These are phyloP conservation scores for Thripadectes ignobilis DNA, from an alignment of 2,797 vertebrate species.

Conservation along the genomic window DNA sequence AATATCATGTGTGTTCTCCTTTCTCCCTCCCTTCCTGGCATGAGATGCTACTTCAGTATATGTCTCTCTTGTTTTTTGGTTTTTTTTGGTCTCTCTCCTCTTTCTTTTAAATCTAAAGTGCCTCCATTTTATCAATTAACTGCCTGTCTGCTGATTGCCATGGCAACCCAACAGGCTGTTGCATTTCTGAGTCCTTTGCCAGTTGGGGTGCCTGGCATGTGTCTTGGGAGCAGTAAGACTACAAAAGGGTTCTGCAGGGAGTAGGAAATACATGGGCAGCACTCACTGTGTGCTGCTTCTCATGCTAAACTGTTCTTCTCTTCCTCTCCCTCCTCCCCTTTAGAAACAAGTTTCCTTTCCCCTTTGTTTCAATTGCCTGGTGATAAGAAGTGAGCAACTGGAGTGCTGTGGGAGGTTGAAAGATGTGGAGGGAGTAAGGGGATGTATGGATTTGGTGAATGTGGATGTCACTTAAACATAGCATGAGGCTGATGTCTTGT, in stretches of 20 bases:
- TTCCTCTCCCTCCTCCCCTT: background rate
- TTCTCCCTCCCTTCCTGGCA: background rate
- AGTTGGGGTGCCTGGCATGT: constrained; percentile 41
- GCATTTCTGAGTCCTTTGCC: constrained; percentile 39
- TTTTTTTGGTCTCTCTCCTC: no score
- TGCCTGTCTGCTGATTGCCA: constrained; percentile 46
- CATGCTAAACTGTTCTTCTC: background rate
- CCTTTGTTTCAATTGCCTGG: background rate
- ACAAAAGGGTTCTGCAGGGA: constrained; percentile 41
- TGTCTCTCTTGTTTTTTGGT: no score
- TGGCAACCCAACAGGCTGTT: constrained; percentile 40
- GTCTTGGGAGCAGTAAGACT: background rate
- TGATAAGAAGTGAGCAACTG: background rate
- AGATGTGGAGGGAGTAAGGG: background rate
- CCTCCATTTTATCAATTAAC: constrained; percentile 36
- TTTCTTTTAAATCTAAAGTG: background rate
- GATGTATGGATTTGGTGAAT: background rate
- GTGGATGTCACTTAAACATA: background rate
- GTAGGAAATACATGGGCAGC: background rate
- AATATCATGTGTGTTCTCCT: background rate
- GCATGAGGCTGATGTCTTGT: background rate
- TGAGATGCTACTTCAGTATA: background rate
- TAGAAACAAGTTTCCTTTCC: background rate
- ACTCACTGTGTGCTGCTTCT: background rate
- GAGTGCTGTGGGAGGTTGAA: background rate